Evolutionary conservation across 2,888 invertebrate species (phyloP).

Genomic region (Pandemis cinnamomeana): DNA sequence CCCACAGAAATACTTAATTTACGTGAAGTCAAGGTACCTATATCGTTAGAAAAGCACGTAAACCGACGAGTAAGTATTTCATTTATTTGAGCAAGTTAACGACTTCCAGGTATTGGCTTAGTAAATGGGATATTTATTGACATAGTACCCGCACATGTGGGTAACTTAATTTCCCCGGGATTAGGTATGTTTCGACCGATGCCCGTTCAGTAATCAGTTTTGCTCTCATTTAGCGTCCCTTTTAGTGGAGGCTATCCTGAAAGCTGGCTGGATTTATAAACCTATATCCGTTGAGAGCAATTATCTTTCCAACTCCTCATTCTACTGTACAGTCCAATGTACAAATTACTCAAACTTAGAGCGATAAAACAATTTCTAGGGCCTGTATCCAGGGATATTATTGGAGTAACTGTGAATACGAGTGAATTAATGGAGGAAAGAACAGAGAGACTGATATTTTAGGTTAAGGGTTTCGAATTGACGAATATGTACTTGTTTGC

Average conservation of each 20-base stretch:
- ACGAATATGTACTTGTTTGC: too few species aligned
- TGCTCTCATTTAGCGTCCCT: slow-evolving; percentile 36
- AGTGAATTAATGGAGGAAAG: too few species aligned
- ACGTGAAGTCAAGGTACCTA: not conserved
- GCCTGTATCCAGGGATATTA: not conserved
- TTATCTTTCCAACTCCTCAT: slow-evolving; percentile 9
- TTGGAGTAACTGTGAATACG: not conserved
- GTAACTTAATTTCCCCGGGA: slow-evolving; percentile 40
- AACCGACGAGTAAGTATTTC: slow-evolving; percentile 26
- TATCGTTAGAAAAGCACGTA: slow-evolving; percentile 21
- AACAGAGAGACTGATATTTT: too few species aligned
- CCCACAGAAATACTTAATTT: slow-evolving; percentile 3
- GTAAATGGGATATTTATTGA: slow-evolving; percentile 38
- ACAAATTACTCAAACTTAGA: not conserved
- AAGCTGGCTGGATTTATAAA: slow-evolving; percentile 26
- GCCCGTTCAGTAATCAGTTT: slow-evolving; percentile 42
- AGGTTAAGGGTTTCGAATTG: too few species aligned
- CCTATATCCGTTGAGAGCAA: slow-evolving; percentile 12
- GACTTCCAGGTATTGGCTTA: slow-evolving; percentile 39
- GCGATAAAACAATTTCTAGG: slow-evolving; percentile 1
- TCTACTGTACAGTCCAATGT: not conserved
- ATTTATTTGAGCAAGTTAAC: slow-evolving; percentile 38
- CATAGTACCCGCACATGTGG: slow-evolving; percentile 34
- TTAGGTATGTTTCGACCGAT: slow-evolving; percentile 39
- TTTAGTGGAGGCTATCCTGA: slow-evolving; percentile 20